Evolutionary conservation across 2,888 invertebrate species (phyloP).

Genomic region (Drosophila seclusa): DNA sequence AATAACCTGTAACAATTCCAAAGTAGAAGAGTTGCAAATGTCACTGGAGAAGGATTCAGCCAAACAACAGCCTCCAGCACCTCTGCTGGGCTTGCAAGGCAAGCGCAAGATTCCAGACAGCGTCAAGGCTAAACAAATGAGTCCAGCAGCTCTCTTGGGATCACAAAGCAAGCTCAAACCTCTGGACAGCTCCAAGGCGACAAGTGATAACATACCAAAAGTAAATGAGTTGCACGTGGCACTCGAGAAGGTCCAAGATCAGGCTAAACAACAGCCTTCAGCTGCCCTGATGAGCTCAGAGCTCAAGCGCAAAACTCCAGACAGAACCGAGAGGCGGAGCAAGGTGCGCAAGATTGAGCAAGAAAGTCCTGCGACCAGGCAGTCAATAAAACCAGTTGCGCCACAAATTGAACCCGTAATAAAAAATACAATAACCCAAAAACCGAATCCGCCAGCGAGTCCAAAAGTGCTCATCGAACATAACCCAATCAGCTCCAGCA

Average conservation of each 20-base stretch:
- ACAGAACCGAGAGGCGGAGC: constrained; percentile 3
- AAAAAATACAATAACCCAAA: not conserved
- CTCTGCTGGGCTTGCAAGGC: not conserved
- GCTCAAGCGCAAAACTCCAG: constrained; percentile 32
- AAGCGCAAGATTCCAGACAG: not conserved
- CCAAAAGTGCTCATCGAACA: not conserved
- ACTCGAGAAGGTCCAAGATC: constrained; percentile 40
- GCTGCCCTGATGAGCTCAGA: not conserved
- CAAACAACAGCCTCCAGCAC: not conserved
- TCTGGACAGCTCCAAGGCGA: not conserved
- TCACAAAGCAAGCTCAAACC: not conserved
- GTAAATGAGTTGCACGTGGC: constrained; percentile 55
- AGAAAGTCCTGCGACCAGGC: not conserved
- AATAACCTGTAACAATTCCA: not conserved
- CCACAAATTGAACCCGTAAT: rapidly evolving
- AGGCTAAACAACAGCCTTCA: not conserved
- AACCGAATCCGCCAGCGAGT: not conserved
- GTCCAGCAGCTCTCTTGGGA: not conserved
- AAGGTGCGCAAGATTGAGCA: constrained; percentile 37
- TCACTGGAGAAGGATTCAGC: constrained; percentile 31
- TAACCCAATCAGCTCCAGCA: not conserved
- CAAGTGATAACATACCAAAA: not conserved
- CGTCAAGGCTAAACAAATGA: not conserved
- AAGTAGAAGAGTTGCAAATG: not conserved
- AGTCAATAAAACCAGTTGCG: not conserved